Evolutionary conservation across 1,140 invertebrate genomes (phyloP), one percentile per base, ranked within the genome.

Genomic region (Polyergus mexicanus): DNA sequence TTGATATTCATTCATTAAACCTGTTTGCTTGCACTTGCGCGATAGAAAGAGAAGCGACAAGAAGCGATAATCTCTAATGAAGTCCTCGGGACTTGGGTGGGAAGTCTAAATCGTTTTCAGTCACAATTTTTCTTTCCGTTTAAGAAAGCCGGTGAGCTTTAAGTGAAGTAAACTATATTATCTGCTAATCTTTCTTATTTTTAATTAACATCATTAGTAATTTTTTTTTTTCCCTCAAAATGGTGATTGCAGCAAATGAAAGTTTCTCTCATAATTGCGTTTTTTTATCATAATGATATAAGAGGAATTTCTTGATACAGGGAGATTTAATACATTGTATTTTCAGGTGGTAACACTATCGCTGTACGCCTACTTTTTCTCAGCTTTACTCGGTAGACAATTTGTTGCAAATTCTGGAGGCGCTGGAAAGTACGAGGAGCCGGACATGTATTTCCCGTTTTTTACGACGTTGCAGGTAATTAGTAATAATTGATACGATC

Each of bases 361-460:
- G 8, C 95, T 99, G 41, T 99, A 99, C 91, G 97, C 98, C 13
- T 99, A 99, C 93, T 99, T 99, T 94, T 96, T 98, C 89, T 98
- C 98, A 78, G 97, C 98, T 41, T 95, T 98, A 25, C 96, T 98
- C 93, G 98, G 98, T 5, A 95, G 97, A 41, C 98, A 98, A 94
- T 97, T 98, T 94, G 96, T 99, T 65, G 88, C 89, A 47, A 94
- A 96, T 54, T 89, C 89, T 62, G 90, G 92, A 89, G 94, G 94
- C 88, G 94, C 93, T 28, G 96, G 95, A 66, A 97, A 96, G 93
- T 96, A 96, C 86, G 97, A 98, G 91, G 96, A 97, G 74, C 96
- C 97, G 0, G 98, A 99, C 93, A 96, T 99, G 84, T 99, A 98
- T 94, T 98, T 99, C 91, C 99, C 99, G 2, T 95, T 99, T 51